Conservation (phyloP, 2,113 vertebrate genomes). For the Scophthalmus maximus region DNA sequence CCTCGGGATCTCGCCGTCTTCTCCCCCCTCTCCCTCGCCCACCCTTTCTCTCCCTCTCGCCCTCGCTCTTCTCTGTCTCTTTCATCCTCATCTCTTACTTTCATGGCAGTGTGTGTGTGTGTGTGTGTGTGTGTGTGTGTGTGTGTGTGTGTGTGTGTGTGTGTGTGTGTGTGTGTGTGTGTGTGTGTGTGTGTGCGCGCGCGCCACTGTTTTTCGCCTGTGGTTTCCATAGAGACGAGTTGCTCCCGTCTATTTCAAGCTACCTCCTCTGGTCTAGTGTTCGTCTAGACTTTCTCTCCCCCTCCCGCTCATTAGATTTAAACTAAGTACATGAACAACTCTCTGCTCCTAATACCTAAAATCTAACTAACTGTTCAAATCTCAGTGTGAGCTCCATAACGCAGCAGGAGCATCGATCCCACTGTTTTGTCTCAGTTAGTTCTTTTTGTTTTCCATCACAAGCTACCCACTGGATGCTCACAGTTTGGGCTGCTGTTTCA, state of each 20-base stretch:
- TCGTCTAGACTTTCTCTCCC: constrained; percentile 66
- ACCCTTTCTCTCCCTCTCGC: constrained; percentile 1
- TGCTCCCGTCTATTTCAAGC: constrained; percentile 83
- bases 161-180: too few relatives aligned
- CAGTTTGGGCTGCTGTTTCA: constrained; percentile 40
- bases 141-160: too few relatives aligned
- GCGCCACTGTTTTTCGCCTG: constrained; percentile 76
- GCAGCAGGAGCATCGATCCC: background rate
- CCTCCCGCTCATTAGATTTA: constrained; percentile 53
- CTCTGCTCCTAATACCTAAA: constrained; percentile 4
- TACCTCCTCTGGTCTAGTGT: constrained; percentile 68
- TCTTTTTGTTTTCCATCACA: background rate
- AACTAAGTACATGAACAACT: constrained; percentile 45
- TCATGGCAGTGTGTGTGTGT: constrained; percentile 61
- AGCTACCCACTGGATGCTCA: constrained; percentile 10
- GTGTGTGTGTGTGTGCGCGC: too few relatives aligned
- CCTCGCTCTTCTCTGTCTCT: constrained; percentile 53
- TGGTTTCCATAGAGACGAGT: constrained; percentile 86
- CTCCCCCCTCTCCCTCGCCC: background rate
- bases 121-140: too few relatives aligned
- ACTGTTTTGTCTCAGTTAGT: background rate
- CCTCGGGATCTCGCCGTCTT: constrained; percentile 18
- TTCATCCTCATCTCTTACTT: constrained; percentile 76
- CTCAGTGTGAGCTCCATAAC: background rate
- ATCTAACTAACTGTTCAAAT: background rate